Evolutionary conservation across 1,140 invertebrate genomes (phyloP), one percentile per base, ranked within the genome.

Genomic region (Cydia strobilella): DNA sequence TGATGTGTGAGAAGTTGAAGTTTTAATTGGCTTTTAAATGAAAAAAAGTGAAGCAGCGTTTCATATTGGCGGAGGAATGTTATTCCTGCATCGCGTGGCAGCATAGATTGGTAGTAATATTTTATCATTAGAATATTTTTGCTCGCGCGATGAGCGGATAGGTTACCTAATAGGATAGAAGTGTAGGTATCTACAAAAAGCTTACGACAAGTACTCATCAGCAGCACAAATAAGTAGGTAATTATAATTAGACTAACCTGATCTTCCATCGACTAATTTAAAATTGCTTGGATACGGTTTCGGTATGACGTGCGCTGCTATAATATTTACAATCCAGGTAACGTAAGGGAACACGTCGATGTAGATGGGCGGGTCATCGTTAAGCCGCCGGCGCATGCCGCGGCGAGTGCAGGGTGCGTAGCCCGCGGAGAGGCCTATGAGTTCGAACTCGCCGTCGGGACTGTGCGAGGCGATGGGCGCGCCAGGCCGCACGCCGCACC

Each of bases 291-390:
- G 85, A 66, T 89, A 90, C 0, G 90, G 82, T 12, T 79, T 76
- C 3, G 90, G 90, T 10, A 90, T 74, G 3, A 84, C 76, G 71
- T 84, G 80, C 0, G 88, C 90, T 0, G 88, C 85, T 20, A 91
- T 78, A 1, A 86, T 84, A 31, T 90, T 91, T 12, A 86, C 81
- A 4, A 90, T 86, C 90, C 90, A 91, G 7, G 78, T 80, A 7
- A 79, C 76, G 66, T 90, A 91, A 1, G 90, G 90, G 74, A 83
- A 91, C 1, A 91, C 81, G 69, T 91, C 90, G 12, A 91, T 88
- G 73, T 85, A 91, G 0, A 91, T 76, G 0, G 90, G 90, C 1
- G 88, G 88, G 54, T 90, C 86, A 5, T 54, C 78, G 73, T 88
- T 91, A 15, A 90, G 77, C 4, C 84, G 78, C 12, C 76, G 79